Percentiles rank a stretch among this genome's conserved stretches.
phyloP scores from a whole-genome alignment of 2,113 vertebrate genomes.

The Bolborhynchus lineola region DNA sequence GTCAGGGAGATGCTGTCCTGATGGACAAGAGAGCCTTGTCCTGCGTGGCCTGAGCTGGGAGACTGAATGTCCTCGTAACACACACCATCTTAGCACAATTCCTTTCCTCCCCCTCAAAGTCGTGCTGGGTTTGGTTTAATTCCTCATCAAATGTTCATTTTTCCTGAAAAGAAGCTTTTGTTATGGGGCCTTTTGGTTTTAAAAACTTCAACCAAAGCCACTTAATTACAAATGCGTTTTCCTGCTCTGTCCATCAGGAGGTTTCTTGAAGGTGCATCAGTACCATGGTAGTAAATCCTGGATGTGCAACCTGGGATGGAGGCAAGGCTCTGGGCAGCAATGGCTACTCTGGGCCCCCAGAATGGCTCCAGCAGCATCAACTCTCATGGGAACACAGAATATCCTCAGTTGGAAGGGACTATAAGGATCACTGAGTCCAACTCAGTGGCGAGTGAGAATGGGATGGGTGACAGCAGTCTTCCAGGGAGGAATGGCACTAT shows the following conservation, averaged over 20 bases:
- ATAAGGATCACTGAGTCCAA: fast-evolving
- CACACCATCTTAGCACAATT: not conserved
- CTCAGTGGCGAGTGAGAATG: fast-evolving
- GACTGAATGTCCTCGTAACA: not conserved
- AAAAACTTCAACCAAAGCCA: not conserved
- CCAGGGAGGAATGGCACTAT: fast-evolving
- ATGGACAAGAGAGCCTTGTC: not conserved
- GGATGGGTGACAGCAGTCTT: not conserved
- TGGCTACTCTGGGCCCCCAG: not conserved
- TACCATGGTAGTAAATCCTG: not conserved
- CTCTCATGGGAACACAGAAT: not conserved
- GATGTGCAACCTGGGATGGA: not conserved
- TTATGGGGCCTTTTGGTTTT: not conserved
- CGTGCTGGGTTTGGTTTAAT: slow-evolving; percentile 26
- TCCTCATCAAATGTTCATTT: slow-evolving; percentile 5
- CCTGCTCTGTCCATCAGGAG: not conserved
- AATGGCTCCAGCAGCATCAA: not conserved
- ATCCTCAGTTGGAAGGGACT: not conserved
- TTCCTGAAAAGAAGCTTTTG: slow-evolving; percentile 46
- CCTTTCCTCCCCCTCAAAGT: not conserved
- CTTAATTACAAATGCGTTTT: not conserved
- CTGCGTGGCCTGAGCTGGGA: not conserved
- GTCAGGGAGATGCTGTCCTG: fast-evolving
- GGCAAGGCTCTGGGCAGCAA: not conserved
- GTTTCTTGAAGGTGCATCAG: not conserved